Conservation (phyloP, 2,888 invertebrate genomes). For the Protophormia terraenovae region DNA sequence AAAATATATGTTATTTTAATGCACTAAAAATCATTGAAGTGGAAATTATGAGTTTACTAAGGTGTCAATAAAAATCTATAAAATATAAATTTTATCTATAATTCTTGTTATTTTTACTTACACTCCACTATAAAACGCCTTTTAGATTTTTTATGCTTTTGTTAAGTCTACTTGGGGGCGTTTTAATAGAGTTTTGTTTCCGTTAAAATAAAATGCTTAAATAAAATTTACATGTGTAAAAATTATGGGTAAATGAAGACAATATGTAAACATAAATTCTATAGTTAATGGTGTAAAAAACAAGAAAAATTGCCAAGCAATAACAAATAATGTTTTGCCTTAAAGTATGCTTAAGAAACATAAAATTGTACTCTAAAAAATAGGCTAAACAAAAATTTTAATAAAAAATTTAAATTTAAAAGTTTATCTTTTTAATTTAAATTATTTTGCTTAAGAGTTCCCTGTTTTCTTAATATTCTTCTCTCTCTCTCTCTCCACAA, state of each 20-base stretch:
- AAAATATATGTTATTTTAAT: conserved; percentile 47
- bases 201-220: conserved; percentile 55
- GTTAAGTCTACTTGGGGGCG: conserved; percentile 53
- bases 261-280: conserved; percentile 77
- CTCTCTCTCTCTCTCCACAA: not conserved
- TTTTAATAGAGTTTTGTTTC: conserved; percentile 66
- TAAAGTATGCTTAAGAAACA: conserved; percentile 23
- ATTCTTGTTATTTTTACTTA: not conserved
- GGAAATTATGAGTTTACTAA: conserved; percentile 65
- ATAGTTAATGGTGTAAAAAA: conserved; percentile 80
- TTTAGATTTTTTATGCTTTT: not conserved
- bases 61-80: conserved; percentile 67
- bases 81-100: conserved; percentile 61
- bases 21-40: conserved; percentile 55
- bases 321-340: conserved; percentile 23
- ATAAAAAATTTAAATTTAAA: not conserved
- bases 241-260: conserved; percentile 38
- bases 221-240: conserved; percentile 43
- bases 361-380: not conserved
- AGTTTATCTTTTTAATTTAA: not conserved
- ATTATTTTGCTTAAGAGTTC: not conserved
- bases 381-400: not conserved
- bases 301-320: too few species aligned
- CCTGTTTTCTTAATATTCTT: not conserved
- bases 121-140: conserved; percentile 33